Percentiles rank a stretch among this genome's conserved stretches.
phyloP scores from a whole-genome alignment of 2,888 invertebrate species.

The Pseudococcus longispinus region DNA sequence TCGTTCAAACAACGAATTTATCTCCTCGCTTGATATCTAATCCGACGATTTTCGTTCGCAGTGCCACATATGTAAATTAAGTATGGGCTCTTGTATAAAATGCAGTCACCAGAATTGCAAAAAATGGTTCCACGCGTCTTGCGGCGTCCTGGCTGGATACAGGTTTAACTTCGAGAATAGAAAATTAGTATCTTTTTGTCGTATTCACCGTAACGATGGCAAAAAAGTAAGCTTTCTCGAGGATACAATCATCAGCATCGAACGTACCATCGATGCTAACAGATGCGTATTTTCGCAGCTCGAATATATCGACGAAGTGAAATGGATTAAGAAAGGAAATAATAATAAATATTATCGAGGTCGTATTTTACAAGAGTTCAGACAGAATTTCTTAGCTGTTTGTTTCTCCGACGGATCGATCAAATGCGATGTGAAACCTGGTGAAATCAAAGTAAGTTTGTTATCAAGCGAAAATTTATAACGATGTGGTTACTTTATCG shows the following conservation, averaged over 20 bases:
- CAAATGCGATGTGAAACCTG: conserved; percentile 68
- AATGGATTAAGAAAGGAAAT: conserved; percentile 69
- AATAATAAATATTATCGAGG: conserved; percentile 70
- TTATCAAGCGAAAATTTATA: neutral
- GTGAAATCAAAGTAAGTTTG: conserved; percentile 66
- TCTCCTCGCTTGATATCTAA: too few relatives aligned
- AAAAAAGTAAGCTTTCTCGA: conserved; percentile 54
- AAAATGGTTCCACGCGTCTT: conserved; percentile 68
- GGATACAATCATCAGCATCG: neutral
- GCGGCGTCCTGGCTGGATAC: conserved; percentile 68
- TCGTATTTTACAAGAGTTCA: conserved; percentile 65
- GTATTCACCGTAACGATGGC: conserved; percentile 58
- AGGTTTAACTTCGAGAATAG: conserved; percentile 62
- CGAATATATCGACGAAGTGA: conserved; percentile 62
- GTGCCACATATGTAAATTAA: conserved; percentile 63
- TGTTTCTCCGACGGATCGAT: conserved; percentile 71
- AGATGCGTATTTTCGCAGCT: conserved; percentile 56
- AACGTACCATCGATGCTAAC: neutral
- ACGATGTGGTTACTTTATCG: neutral
- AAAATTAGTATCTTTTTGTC: conserved; percentile 59
- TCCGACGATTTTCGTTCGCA: conserved; percentile 58
- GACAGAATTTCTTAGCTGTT: conserved; percentile 68
- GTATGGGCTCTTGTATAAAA: conserved; percentile 64
- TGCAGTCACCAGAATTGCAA: conserved; percentile 65
- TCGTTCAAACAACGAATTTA: too few relatives aligned